Percentiles rank a stretch among this genome's conserved stretches.
These are phyloP conservation scores for Coboldia fuscipes DNA, from an alignment of 1,140 invertebrate genomes.

Conservation along the genomic window DNA sequence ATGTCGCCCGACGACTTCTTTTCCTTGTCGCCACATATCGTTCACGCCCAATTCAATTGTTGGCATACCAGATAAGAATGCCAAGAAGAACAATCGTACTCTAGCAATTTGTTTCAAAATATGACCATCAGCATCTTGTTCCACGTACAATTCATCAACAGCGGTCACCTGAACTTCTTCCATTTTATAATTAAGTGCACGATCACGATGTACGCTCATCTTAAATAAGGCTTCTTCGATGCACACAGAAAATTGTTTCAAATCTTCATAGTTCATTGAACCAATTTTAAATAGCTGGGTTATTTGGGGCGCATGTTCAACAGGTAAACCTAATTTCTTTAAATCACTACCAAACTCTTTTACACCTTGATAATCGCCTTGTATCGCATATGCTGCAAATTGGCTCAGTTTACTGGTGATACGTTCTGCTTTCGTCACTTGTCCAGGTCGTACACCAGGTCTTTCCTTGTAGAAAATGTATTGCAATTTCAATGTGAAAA, in stretches of 20 bases:
- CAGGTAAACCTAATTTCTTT: constrained; percentile 81
- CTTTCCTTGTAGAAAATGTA: constrained; percentile 97
- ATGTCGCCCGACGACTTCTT: constrained; percentile 95
- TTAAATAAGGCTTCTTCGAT: constrained; percentile 82
- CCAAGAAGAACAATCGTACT: constrained; percentile 85
- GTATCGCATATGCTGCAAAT: constrained; percentile 84
- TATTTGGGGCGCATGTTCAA: constrained; percentile 90
- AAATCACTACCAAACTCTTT: constrained; percentile 84
- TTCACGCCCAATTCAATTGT: constrained; percentile 94
- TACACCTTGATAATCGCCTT: constrained; percentile 76
- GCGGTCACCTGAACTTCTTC: constrained; percentile 94
- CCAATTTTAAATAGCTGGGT: constrained; percentile 94
- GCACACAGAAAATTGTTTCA: constrained; percentile 73
- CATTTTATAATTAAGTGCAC: constrained; percentile 87
- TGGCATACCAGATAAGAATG: constrained; percentile 83
- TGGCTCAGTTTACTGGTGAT: constrained; percentile 80
- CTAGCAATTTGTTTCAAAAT: constrained; percentile 85
- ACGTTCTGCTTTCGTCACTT: constrained; percentile 69
- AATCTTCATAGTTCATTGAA: constrained; percentile 67
- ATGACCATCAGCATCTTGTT: constrained; percentile 69
- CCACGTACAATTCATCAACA: constrained; percentile 90
- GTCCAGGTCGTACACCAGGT: constrained; percentile 86
- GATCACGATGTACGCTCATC: constrained; percentile 61
- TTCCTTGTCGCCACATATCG: constrained; percentile 87
- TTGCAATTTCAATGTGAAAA: constrained; percentile 95